phyloP scores from a whole-genome alignment of 2,797 vertebrate genomes.

The Acestrorhynchus altus region DNA sequence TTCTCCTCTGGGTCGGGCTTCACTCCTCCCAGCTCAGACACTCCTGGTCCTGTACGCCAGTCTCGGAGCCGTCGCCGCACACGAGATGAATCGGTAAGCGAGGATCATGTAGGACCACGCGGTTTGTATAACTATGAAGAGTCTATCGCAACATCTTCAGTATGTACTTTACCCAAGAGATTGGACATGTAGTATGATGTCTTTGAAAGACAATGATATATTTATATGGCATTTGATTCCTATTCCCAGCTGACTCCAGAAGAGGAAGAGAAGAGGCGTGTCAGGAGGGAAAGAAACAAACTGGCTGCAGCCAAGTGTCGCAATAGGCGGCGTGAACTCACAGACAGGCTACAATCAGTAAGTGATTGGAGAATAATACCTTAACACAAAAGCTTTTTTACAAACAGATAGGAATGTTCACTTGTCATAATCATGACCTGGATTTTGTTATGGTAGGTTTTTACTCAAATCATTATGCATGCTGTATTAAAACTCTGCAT shows the following conservation, averaged over 20 bases:
- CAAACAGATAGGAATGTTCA: no score
- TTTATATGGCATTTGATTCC: not conserved
- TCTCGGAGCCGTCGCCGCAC: slow-evolving; percentile 84
- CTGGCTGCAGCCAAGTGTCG: slow-evolving; percentile 94
- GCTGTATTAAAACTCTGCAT: no score
- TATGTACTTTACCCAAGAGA: not conserved
- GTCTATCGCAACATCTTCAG: no score
- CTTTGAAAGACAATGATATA: not conserved
- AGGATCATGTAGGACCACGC: not conserved
- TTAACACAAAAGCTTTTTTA: not conserved
- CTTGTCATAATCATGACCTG: not conserved
- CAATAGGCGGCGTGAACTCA: slow-evolving; percentile 92
- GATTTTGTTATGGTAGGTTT: no score
- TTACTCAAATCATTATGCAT: no score
- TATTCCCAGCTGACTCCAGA: slow-evolving; percentile 87
- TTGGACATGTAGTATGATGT: no score
- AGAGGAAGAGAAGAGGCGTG: slow-evolving; percentile 92
- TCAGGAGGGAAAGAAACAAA: slow-evolving; percentile 93
- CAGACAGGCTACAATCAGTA: slow-evolving; percentile 93
- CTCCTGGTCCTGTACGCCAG: slow-evolving; percentile 70
- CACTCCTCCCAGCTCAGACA: slow-evolving; percentile 73
- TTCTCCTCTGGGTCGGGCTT: slow-evolving; percentile 83
- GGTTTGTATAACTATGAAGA: not conserved
- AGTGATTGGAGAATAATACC: slow-evolving; percentile 68
- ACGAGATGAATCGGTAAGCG: slow-evolving; percentile 92